A percentile compares a stretch with the other conserved stretches of the same genome.
Conservation (phyloP, 1,140 invertebrate species). For the Pissodes strobi region DNA sequence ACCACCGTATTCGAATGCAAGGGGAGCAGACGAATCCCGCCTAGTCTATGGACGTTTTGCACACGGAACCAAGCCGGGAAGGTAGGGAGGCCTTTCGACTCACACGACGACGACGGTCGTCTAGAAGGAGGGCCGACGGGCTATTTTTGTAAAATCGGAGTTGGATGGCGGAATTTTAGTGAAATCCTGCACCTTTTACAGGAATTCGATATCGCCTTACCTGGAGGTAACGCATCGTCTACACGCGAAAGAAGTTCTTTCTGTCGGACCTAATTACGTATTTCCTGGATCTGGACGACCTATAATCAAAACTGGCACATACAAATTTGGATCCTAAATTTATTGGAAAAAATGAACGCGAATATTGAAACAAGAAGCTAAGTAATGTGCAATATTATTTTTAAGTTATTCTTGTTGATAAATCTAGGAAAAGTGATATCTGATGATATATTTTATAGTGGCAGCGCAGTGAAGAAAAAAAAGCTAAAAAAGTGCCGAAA, state of each 20-base stretch:
- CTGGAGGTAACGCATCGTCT: constrained; percentile 6
- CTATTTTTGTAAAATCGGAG: constrained; percentile 51
- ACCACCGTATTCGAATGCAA: constrained; percentile 56
- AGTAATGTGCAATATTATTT: too few relatives aligned
- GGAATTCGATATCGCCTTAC: constrained; percentile 50
- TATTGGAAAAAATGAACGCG: too few relatives aligned
- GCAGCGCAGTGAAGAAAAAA: too few relatives aligned
- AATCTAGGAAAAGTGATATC: too few relatives aligned
- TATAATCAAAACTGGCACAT: too few relatives aligned
- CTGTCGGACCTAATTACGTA: neutral
- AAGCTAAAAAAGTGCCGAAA: too few relatives aligned
- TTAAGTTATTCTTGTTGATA: too few relatives aligned
- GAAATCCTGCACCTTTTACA: constrained; percentile 52
- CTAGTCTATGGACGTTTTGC: constrained; percentile 56
- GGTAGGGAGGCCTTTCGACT: constrained; percentile 41
- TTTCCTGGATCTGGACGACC: constrained; percentile 1
- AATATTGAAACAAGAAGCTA: too few relatives aligned
- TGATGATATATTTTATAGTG: too few relatives aligned
- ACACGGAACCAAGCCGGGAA: constrained; percentile 51
- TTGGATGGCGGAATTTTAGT: constrained; percentile 45
- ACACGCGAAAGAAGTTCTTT: neutral
- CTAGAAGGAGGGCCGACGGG: constrained; percentile 46
- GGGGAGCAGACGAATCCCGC: constrained; percentile 30
- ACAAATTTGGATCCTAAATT: too few relatives aligned
- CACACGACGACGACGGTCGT: constrained; percentile 34